These are phyloP conservation scores for Eospalax fontanierii DNA, from an alignment of 2,797 vertebrate genomes.

Conservation along the genomic window DNA sequence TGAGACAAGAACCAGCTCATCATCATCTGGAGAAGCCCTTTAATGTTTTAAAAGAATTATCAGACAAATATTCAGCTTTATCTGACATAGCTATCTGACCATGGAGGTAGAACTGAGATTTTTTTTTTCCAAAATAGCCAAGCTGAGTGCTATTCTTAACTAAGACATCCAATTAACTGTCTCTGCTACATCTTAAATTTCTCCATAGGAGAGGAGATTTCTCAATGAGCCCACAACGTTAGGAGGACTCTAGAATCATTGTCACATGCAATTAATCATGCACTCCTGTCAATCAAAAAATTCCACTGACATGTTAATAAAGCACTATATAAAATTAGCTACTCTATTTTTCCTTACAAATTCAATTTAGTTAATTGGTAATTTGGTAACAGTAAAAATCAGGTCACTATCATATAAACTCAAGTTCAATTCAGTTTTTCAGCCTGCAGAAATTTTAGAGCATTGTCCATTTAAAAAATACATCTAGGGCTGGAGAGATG, in stretches of 20 bases:
- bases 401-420: neutral
- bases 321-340: neutral
- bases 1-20: neutral
- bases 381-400: constrained; percentile 63
- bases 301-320: neutral
- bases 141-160: neutral
- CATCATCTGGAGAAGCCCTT: neutral
- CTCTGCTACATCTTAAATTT: neutral
- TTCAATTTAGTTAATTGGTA: neutral
- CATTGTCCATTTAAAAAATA: neutral
- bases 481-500: too few relatives aligned
- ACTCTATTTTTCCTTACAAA: constrained; percentile 7
- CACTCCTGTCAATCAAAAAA: neutral
- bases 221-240: neutral
- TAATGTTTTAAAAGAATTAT: neutral
- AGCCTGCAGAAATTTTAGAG: neutral
- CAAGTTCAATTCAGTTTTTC: neutral
- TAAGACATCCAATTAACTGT: neutral
- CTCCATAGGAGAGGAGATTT: neutral
- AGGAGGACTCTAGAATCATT: neutral
- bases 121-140: constrained; percentile 17
- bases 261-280: neutral
- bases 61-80: neutral
- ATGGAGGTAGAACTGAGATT: neutral
- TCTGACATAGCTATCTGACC: neutral